phyloP scores from a whole-genome alignment of 2,113 vertebrate species.

The Riparia riparia region DNA sequence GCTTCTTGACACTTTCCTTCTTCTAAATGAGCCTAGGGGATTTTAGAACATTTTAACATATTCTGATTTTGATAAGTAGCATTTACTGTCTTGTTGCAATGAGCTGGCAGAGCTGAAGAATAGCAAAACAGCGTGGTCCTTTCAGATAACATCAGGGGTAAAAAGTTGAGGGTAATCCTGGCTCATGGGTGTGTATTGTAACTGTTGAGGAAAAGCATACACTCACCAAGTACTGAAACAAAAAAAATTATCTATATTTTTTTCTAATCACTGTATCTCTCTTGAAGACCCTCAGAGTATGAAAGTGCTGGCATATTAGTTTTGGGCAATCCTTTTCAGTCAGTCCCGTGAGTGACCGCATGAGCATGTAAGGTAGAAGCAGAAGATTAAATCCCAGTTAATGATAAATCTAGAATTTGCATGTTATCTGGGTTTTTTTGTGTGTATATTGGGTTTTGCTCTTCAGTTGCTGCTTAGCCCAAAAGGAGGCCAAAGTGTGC shows the following conservation, averaged over 20 bases:
- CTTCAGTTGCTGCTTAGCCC: background rate
- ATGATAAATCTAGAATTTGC: slow-evolving; percentile 5
- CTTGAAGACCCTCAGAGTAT: background rate
- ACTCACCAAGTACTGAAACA: background rate
- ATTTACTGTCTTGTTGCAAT: background rate
- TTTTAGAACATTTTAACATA: background rate
- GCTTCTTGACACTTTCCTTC: background rate
- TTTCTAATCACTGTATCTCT: background rate
- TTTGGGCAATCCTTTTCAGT: background rate
- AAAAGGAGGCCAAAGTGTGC: background rate
- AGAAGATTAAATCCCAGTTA: background rate
- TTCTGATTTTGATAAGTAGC: background rate
- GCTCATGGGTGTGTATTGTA: background rate
- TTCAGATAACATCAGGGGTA: background rate
- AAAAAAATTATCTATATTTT: background rate
- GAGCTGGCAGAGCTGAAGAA: background rate
- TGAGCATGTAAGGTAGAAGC: background rate
- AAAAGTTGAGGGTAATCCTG: background rate
- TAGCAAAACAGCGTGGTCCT: background rate
- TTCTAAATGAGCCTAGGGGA: background rate
- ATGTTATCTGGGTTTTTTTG: background rate
- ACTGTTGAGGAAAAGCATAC: background rate
- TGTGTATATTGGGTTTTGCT: background rate
- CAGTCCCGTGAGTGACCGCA: background rate
- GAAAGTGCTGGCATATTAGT: background rate